A percentile compares a stretch with the other conserved stretches of the same genome.
Evolutionary conservation across 1,140 invertebrate species (phyloP).

Genomic region (Grapholita molesta): DNA sequence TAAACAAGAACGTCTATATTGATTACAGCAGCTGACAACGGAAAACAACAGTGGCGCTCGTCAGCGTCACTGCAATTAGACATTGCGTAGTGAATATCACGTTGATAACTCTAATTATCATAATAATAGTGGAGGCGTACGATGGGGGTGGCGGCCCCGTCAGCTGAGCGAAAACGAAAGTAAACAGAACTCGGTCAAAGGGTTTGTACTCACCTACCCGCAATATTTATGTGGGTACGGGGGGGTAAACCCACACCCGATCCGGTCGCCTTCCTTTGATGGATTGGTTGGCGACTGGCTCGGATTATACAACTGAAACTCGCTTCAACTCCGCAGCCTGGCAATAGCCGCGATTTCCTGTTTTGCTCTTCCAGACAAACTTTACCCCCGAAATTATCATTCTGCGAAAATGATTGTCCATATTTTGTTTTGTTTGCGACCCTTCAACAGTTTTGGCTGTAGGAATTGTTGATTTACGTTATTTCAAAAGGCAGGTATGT

Average conservation of each 20-base stretch:
- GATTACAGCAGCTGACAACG: background rate
- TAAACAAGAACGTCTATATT: slow-evolving; percentile 6
- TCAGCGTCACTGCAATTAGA: slow-evolving; percentile 43
- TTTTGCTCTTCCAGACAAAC: slow-evolving; percentile 53
- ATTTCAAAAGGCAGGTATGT: slow-evolving; percentile 26
- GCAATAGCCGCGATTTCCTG: slow-evolving; percentile 67
- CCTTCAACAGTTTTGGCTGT: slow-evolving; percentile 35
- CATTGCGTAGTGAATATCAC: slow-evolving; percentile 37
- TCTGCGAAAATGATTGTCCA: slow-evolving; percentile 67
- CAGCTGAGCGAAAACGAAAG: slow-evolving; percentile 80
- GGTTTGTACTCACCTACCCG: slow-evolving; percentile 77
- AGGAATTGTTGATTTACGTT: background rate
- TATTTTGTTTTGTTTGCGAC: slow-evolving; percentile 66
- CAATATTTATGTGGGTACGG: slow-evolving; percentile 76
- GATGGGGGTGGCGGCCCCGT: slow-evolving; percentile 66
- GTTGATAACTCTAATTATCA: slow-evolving; percentile 74
- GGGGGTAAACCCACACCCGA: slow-evolving; percentile 59
- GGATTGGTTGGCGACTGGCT: slow-evolving; percentile 73
- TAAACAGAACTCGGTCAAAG: slow-evolving; percentile 80
- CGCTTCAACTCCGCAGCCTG: slow-evolving; percentile 57
- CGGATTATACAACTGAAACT: slow-evolving; percentile 67
- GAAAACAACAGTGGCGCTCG: slow-evolving; percentile 17
- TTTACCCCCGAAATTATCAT: slow-evolving; percentile 69
- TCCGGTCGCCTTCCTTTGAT: slow-evolving; percentile 72
- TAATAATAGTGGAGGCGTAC: slow-evolving; percentile 71